Evolutionary conservation across 2,888 invertebrate species (phyloP), one percentile per base, ranked within the genome.

Genomic region (Chrysina gloriosa): DNA sequence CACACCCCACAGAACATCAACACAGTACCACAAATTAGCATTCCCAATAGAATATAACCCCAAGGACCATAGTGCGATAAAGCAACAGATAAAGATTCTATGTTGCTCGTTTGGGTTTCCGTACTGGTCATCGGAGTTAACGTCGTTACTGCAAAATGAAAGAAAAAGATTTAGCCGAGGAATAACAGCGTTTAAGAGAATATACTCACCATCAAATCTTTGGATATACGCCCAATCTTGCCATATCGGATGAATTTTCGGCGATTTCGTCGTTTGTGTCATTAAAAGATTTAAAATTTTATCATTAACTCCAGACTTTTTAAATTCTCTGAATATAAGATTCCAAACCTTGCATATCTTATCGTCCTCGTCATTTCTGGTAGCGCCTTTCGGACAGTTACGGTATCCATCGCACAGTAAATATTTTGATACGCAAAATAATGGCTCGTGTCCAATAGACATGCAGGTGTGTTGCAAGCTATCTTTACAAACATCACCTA

Each of bases 11-110:
- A 91, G 81, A 91, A 88, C 84, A 90, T 87, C 74, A 91, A 84
- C 39, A 90, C 87, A 7, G 89, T 88, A 19, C 90, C 90, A 78
- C 90, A 90, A 71, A 90, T 86, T 36, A 91, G 82, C 87, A 90
- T 90, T 58, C 90, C 90, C 63, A 91, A 85, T 80, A 91, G 89
- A 34, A 91, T 84, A 77, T 91, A 91, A 73, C 90, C 90, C 91
- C 91, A 91, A 0, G 91, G 90, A 0, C 91, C 91, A 79, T 91
- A 91, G 64, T 89, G 90, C 68, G 89, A 88, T 71, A 91, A 81
- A 47, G 89, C 89, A 5, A 87, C 87, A 7, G 85, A 84, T 9
- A 85, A 76, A 7, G 76, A 71, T 45, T 76, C 69, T 7, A 67
- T 47, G 14, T 66, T 47, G 23, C 23, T 52, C 1, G 58, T 25